Conservation (phyloP, 2,113 vertebrate species). For the Halcyon senegalensis region DNA sequence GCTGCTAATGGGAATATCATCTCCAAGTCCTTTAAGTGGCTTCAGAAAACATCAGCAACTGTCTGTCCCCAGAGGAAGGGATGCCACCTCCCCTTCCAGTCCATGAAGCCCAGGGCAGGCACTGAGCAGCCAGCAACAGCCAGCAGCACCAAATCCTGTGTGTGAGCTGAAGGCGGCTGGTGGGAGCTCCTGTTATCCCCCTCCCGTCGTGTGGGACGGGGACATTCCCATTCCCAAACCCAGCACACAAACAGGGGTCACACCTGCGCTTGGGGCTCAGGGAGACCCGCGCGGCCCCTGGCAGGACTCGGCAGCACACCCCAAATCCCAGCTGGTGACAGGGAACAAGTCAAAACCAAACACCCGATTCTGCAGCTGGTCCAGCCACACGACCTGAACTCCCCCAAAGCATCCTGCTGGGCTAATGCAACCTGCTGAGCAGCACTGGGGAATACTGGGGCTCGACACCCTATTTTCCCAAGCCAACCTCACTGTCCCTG, state of each 20-base stretch:
- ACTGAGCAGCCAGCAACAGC: rapidly evolving
- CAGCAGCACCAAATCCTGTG: not conserved
- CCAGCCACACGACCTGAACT: not conserved
- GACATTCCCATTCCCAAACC: not conserved
- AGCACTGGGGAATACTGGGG: rapidly evolving
- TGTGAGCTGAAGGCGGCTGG: rapidly evolving
- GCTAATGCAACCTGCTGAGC: not conserved
- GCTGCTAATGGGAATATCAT: not conserved
- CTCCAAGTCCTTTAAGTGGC: not conserved
- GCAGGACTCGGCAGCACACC: not conserved
- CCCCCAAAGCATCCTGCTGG: not conserved
- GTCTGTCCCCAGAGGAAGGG: not conserved
- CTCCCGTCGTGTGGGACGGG: not conserved
- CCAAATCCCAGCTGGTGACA: not conserved
- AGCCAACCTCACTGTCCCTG: not conserved
- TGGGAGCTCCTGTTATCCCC: not conserved
- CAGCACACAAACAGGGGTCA: not conserved
- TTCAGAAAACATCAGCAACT: not conserved
- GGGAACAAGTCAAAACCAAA: not conserved
- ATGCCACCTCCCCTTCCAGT: not conserved
- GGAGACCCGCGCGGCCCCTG: rapidly evolving
- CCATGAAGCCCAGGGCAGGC: not conserved
- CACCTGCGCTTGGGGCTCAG: not conserved
- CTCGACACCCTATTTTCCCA: rapidly evolving
- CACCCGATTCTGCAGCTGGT: not conserved